Percentiles rank a stretch among this genome's conserved stretches.
Conservation (phyloP, 1,140 invertebrate genomes). For the Ceratoteleas bidentatus region DNA sequence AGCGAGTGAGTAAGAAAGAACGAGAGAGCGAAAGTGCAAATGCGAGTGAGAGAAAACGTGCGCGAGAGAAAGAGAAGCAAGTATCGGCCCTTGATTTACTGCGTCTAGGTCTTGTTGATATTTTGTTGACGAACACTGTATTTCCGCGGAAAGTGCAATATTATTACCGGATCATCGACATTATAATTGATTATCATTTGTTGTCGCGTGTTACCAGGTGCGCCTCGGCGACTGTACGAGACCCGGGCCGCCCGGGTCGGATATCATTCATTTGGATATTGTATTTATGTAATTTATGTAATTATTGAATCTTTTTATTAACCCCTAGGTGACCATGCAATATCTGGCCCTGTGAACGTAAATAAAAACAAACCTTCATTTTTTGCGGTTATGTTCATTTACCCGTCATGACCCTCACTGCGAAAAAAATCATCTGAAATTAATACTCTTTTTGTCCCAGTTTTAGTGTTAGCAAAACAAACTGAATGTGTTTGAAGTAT, state of each 20-base stretch:
- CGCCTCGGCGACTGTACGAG: constrained; percentile 34
- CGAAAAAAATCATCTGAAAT: no score
- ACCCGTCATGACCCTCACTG: no score
- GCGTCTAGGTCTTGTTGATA: constrained; percentile 67
- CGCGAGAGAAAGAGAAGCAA: constrained; percentile 20
- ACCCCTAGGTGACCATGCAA: no score
- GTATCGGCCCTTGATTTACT: constrained; percentile 60
- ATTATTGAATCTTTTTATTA: no score
- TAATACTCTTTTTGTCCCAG: no score
- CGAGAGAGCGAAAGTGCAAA: no score
- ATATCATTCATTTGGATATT: constrained; percentile 54
- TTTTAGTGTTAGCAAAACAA: no score
- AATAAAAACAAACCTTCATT: no score
- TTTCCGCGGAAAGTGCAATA: constrained; percentile 39
- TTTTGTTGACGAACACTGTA: constrained; percentile 61
- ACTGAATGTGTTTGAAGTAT: no score
- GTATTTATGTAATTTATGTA: constrained; percentile 60
- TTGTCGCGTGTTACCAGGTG: constrained; percentile 53
- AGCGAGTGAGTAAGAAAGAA: constrained; percentile 8
- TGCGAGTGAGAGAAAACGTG: background rate
- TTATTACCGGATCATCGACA: constrained; percentile 37
- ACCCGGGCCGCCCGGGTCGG: constrained; percentile 13
- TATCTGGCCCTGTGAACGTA: no score
- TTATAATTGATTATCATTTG: constrained; percentile 43
- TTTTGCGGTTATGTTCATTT: no score